Conservation (phyloP, 2,797 vertebrate species). For the Megaceryle alcyon region DNA sequence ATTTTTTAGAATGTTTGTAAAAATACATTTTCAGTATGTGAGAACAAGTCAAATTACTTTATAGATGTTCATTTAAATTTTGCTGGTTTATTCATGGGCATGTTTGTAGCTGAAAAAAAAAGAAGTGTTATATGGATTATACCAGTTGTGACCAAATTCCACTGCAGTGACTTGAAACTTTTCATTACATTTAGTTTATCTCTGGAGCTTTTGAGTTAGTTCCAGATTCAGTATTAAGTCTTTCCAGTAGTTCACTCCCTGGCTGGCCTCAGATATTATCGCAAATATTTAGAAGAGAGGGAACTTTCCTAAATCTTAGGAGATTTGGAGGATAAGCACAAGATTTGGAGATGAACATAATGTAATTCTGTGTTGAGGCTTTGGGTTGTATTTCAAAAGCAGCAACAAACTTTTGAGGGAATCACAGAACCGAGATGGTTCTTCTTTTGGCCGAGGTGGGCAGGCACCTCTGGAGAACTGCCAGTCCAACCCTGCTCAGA, state of each 20-base stretch:
- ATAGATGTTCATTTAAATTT: neutral
- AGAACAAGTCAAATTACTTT: neutral
- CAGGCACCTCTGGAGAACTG: neutral
- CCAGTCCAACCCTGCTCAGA: neutral
- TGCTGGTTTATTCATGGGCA: neutral
- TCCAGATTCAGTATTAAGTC: neutral
- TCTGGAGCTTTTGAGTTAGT: neutral
- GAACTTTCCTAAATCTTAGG: neutral
- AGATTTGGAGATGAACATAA: neutral
- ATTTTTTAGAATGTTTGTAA: neutral
- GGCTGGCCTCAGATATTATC: neutral
- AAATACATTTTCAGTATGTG: neutral
- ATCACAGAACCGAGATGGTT: neutral
- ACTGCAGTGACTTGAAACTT: neutral
- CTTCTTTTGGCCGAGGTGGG: neutral
- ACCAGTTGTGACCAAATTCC: neutral
- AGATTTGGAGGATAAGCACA: neutral
- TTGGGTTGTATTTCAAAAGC: neutral
- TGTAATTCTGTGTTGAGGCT: neutral
- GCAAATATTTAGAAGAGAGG: neutral
- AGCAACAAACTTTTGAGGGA: neutral
- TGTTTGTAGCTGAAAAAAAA: neutral
- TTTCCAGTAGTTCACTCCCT: neutral
- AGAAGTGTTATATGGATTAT: neutral
- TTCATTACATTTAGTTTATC: neutral